Conservation (phyloP, 2,888 invertebrate species). For the Oxystoma pomonae region DNA sequence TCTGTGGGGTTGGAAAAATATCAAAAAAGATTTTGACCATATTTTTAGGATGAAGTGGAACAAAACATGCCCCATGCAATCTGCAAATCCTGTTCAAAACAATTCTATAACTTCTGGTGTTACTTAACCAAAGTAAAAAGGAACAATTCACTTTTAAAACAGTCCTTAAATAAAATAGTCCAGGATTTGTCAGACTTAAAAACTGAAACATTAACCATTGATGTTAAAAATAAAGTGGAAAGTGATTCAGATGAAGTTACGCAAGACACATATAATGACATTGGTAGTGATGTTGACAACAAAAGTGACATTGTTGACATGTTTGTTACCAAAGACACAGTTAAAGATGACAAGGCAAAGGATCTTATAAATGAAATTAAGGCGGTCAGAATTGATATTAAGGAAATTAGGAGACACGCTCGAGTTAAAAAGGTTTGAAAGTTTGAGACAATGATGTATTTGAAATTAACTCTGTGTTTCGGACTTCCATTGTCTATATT, state of each 20-base stretch:
- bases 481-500: no score
- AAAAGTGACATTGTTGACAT: not conserved
- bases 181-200: not conserved
- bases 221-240: not conserved
- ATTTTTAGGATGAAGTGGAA: not conserved
- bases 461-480: no score
- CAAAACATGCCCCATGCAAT: not conserved
- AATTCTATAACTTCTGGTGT: not conserved
- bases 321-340: not conserved
- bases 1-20: no score
- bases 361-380: not conserved
- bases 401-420: not conserved
- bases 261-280: not conserved
- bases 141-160: not conserved
- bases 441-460: no score
- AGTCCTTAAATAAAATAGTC: not conserved
- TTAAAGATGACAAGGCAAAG: not conserved
- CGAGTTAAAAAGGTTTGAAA: not conserved
- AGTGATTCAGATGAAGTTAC: not conserved
- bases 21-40: not conserved
- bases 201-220: not conserved
- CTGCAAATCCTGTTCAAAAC: not conserved
- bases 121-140: not conserved
- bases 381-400: not conserved
- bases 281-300: not conserved